Evolutionary conservation across 2,888 invertebrate species (phyloP), one percentile per base, ranked within the genome.

Genomic region (Thereva nobilitata): DNA sequence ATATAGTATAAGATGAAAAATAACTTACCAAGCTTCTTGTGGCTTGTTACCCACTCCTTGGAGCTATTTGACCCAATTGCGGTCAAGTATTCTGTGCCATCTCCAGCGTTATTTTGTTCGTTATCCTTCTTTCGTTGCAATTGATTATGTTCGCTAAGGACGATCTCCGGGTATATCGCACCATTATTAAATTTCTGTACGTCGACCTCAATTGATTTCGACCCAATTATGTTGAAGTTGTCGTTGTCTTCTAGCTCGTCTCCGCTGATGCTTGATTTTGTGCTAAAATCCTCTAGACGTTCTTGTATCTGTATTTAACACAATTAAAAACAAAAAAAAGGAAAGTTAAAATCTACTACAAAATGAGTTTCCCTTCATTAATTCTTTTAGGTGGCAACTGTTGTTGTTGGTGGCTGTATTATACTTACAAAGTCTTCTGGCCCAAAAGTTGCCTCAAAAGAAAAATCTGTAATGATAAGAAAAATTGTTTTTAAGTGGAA

Each of bases 121-220:
- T 47, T 38, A 12, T 65, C 45, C 40, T 64, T 50, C 52, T 55
- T 64, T 54, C 65, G 41, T 57, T 70, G 65, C 40, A 64, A 67
- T 47, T 69, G 64, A 61, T 63, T 63, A 57, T 45, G 50, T 41
- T 49, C 57, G 40, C 64, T 63, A 47, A 64, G 34, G 23, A 40
- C 47, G 45, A 66, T 66, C 59, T 71, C 69, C 67, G 70, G 68
- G 64, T 55, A 69, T 64, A 59, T 35, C 56, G 56, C 61, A 56
- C 71, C 74, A 72, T 77, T 76, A 75, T 76, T 76, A 74, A 75
- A 75, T 76, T 77, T 76, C 73, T 74, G 75, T 71, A 73, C 76
- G 44, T 55, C 47, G 9, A 35, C 10, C 9, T 54, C 64, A 41
- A 42, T 66, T 47, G 63, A 41, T 23, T 57, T 52, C 63, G 69